Percentiles rank a stretch among this genome's conserved stretches.
phyloP scores from a whole-genome alignment of 2,888 invertebrate species.

The Drosophila seclusa region DNA sequence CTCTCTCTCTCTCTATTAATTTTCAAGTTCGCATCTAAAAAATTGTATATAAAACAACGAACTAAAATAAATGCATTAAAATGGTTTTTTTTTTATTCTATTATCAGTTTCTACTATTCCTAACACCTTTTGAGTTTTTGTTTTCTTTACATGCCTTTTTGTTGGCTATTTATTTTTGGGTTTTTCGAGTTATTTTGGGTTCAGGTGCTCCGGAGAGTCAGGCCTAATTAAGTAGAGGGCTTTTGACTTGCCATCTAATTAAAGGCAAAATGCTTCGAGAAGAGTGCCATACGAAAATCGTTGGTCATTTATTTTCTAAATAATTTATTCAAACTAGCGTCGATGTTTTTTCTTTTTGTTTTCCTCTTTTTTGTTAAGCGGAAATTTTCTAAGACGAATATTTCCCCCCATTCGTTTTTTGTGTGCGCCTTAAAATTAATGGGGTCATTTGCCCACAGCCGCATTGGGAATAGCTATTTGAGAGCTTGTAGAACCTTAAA shows the following conservation, averaged over 20 bases:
- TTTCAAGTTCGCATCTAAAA: not conserved
- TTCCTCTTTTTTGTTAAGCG: conserved; percentile 12
- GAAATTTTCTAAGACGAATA: conserved; percentile 26
- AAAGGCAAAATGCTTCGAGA: conserved; percentile 39
- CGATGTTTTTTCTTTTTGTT: conserved; percentile 13
- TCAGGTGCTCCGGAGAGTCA: conserved; percentile 54
- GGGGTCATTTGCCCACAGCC: conserved; percentile 70
- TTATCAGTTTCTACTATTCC: conserved; percentile 9
- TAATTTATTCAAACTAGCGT: conserved; percentile 65
- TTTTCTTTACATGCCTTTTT: conserved; percentile 12
- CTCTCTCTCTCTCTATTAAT: not conserved
- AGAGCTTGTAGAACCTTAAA: conserved; percentile 23
- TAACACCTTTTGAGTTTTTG: conserved; percentile 24
- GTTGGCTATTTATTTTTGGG: conserved; percentile 22
- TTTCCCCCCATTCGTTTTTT: conserved; percentile 14
- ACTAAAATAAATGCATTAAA: not conserved
- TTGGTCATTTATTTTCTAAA: conserved; percentile 54
- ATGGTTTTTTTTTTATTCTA: conserved; percentile 1
- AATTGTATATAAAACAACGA: not conserved
- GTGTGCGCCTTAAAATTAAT: conserved; percentile 63
- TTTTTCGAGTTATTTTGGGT: conserved; percentile 36
- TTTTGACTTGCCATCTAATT: conserved; percentile 54
- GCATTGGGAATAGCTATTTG: conserved; percentile 27
- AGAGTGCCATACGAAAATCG: conserved; percentile 32
- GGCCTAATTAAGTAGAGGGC: conserved; percentile 59